phyloP scores from a whole-genome alignment of 2,888 invertebrate genomes.

The Horisme vitalbata region DNA sequence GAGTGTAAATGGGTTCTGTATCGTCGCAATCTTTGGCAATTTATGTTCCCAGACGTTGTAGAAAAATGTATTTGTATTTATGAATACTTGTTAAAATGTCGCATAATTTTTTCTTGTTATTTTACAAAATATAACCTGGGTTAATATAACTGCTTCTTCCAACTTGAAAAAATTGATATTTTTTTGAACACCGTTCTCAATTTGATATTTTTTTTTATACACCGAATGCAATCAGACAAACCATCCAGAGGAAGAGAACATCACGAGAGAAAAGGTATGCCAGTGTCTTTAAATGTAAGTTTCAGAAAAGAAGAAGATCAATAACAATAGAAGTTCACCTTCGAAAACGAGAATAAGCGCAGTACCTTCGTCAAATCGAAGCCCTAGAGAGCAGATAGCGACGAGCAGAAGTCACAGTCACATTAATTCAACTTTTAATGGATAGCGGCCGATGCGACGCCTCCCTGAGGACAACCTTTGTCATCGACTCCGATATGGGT shows the following conservation, averaged over 20 bases:
- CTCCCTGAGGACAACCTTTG: constrained; percentile 54
- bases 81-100: no score
- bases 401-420: constrained; percentile 43
- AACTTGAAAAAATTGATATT: no score
- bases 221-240: no score
- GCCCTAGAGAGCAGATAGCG: constrained; percentile 47
- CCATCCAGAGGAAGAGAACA: no score
- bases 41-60: constrained; percentile 7
- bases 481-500: constrained; percentile 58
- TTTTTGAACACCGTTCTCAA: no score
- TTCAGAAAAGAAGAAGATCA: no score
- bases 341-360: constrained; percentile 1
- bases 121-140: no score
- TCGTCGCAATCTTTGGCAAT: constrained; percentile 41
- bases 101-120: no score
- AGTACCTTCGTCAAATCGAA: constrained; percentile 47
- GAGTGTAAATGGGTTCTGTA: constrained; percentile 46
- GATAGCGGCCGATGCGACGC: constrained; percentile 48
- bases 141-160: no score
- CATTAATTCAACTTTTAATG: constrained; percentile 73
- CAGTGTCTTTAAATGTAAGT: no score
- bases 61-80: constrained; percentile 1
- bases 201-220: no score
- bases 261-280: no score
- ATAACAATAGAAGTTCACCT: background rate